Conservation (phyloP, 2,888 invertebrate species). For the Opisthograptis luteolata region DNA sequence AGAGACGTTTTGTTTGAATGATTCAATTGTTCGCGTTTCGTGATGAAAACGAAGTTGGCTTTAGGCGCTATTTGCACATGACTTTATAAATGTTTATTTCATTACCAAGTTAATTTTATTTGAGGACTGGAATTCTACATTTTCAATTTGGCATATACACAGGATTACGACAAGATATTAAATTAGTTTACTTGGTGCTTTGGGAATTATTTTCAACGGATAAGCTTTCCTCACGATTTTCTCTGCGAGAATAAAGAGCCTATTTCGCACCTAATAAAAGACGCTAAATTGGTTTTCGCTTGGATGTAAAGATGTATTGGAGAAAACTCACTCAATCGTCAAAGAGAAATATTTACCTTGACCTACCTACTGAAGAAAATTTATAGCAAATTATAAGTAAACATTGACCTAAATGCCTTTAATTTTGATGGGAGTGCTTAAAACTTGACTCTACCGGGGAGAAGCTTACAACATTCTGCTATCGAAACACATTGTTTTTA, state of each 20-base stretch:
- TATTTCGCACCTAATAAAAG: slow-evolving; percentile 34
- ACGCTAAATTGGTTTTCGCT: slow-evolving; percentile 35
- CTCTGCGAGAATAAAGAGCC: slow-evolving; percentile 30
- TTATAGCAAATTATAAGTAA: background rate
- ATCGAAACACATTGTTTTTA: slow-evolving; percentile 7
- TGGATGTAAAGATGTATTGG: slow-evolving; percentile 22
- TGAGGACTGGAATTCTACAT: background rate
- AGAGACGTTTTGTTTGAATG: slow-evolving; percentile 18
- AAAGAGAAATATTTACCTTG: slow-evolving; percentile 10
- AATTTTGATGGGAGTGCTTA: too few relatives aligned
- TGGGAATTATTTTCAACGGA: slow-evolving; percentile 6
- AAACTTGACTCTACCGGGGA: too few relatives aligned
- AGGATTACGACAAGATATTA: background rate
- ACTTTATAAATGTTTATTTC: background rate
- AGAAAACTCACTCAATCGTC: slow-evolving; percentile 21
- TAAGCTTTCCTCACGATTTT: slow-evolving; percentile 23
- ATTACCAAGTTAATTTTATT: background rate
- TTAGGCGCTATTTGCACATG: background rate
- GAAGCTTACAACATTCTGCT: too few relatives aligned
- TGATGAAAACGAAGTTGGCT: slow-evolving; percentile 9
- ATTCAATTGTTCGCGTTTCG: slow-evolving; percentile 41
- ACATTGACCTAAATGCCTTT: too few relatives aligned
- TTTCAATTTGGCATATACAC: background rate
- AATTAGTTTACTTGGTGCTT: background rate
- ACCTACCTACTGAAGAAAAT: background rate